Base-by-base conservation (phyloP, 1,140 invertebrate species). In the Drosophila lacteicornis region DNA sequence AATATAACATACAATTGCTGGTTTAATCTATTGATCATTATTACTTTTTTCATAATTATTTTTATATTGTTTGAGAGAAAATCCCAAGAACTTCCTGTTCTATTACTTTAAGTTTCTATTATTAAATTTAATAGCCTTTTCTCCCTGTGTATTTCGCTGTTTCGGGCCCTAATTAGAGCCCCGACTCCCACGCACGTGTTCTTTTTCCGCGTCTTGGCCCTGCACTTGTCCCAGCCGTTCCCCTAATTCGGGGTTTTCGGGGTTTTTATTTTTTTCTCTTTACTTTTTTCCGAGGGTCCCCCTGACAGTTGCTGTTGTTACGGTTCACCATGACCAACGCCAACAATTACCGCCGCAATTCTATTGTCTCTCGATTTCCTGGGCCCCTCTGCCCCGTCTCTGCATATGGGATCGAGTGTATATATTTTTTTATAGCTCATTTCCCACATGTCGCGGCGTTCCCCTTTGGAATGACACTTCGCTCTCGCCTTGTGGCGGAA, bases 361-460 rank as follows among this genome's bases (percentile, higher is more conserved):
- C 85, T 88, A 88, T 88, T 88, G 85, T 88, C 85, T 90, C 80
- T 90, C 85, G 80, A 88, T 88, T 88, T 88, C 84, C 80, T 88
- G 78, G 65, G 75, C 42, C 61, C 47, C 27, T 58, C 53, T 22
- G 53, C 8, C 33, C 19, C 33, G 56, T 55, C 57, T 40, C 30
- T 49, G 22, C 33, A 36, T 38, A 40, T 67, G 49, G 49, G 49
- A 51, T 15, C 25, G 9, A 7, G 4, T 13, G 12, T 51, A 51
- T 51, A 51, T 57, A 25, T 53, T 85, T 85, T 82, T 87, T 84
- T 84, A 88, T 80, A 75, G 81, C 80, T 69, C 85, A 84, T 88
- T 88, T 88, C 85, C 85, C 85, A 88, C 85, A 88, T 88, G 85
- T 80, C 69, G 76, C 70, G 46, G 49, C 43, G 33, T 68, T 45